phyloP scores from a whole-genome alignment of 1,140 invertebrate genomes.

The Saccostrea cuccullata region DNA sequence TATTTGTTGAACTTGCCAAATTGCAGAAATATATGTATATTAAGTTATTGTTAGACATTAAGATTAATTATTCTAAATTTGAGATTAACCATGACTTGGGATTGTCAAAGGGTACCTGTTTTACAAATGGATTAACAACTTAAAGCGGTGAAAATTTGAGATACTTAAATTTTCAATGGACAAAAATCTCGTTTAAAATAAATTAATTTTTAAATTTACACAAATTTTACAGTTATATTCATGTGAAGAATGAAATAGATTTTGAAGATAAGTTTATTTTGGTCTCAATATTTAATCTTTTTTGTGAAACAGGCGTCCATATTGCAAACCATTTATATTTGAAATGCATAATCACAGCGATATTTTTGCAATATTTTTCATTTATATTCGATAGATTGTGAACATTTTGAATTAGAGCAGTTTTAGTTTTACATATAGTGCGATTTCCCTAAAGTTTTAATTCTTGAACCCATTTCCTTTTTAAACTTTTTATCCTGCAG shows the following conservation, averaged over 20 bases:
- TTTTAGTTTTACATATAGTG: background rate
- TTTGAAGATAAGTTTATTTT: no score
- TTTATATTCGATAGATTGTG: background rate
- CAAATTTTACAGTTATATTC: no score
- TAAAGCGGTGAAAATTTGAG: no score
- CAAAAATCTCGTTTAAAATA: no score
- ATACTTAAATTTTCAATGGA: no score
- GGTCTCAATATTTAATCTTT: no score
- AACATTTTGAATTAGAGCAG: background rate
- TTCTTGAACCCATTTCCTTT: no score
- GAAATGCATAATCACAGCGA: background rate
- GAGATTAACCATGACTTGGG: conserved; percentile 29
- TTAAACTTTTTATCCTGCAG: no score
- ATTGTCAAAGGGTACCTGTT: background rate
- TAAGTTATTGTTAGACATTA: background rate
- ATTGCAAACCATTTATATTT: background rate
- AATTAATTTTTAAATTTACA: no score
- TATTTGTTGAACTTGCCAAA: conserved; percentile 27
- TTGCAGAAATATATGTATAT: conserved; percentile 12
- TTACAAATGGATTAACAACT: background rate
- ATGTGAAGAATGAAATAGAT: no score
- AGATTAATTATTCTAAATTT: background rate
- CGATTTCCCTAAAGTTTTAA: background rate
- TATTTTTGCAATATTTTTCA: conserved; percentile 30
- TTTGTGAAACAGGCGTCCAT: no score